phyloP scores from a whole-genome alignment of 92 coral and sea anemone species.

The Siderastrea radians region DNA sequence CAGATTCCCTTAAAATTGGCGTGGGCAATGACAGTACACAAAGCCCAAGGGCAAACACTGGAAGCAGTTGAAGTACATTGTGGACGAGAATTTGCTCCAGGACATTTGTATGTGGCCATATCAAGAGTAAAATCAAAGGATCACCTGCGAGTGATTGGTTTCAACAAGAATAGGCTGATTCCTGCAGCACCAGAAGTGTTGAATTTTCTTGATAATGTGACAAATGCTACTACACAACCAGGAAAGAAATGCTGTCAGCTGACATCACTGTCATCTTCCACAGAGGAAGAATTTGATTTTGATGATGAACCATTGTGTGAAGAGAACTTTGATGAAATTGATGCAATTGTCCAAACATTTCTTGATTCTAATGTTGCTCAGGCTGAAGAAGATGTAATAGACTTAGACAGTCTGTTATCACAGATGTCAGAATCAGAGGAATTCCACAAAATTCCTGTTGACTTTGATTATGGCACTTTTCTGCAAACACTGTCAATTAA shows the following conservation, averaged over 20 bases:
- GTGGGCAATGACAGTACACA: constrained; percentile 44
- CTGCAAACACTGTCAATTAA: neutral
- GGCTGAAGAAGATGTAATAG: neutral
- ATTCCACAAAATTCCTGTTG: neutral
- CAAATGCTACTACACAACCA: neutral
- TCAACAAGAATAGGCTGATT: neutral
- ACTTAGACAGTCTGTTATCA: neutral
- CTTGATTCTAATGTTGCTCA: neutral
- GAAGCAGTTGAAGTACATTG: constrained; percentile 55
- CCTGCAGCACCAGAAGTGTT: neutral
- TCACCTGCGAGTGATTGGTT: neutral
- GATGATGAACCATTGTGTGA: neutral
- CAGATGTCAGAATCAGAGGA: constrained; percentile 1
- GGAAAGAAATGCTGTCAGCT: neutral
- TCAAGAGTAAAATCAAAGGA: no score
- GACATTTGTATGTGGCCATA: constrained; percentile 51
- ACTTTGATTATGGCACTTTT: neutral
- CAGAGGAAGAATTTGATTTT: neutral
- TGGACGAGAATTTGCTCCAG: constrained; percentile 52
- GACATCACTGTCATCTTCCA: neutral
- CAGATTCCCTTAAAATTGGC: constrained; percentile 33
- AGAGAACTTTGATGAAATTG: neutral
- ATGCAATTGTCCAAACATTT: neutral
- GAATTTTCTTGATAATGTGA: neutral
- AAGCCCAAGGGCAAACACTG: constrained; percentile 56